A percentile compares a stretch with the other conserved stretches of the same genome.
phyloP scores from a whole-genome alignment of 2,797 vertebrate species.

The Acanthurus lineatus region DNA sequence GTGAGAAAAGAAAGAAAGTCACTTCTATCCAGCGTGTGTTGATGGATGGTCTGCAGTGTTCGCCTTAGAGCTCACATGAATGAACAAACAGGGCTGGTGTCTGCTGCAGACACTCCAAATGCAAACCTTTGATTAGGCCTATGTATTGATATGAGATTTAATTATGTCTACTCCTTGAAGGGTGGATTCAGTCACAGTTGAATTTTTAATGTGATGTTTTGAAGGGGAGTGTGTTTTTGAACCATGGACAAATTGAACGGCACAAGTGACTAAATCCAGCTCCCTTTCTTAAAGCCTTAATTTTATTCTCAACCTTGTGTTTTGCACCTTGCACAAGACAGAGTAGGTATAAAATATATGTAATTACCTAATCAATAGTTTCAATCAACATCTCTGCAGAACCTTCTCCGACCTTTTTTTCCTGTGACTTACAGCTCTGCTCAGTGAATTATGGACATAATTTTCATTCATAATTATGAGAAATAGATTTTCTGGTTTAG shows the following conservation, averaged over 20 bases:
- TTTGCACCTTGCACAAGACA: slow-evolving; percentile 43
- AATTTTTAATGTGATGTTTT: slow-evolving; percentile 52
- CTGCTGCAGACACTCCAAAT: slow-evolving; percentile 39
- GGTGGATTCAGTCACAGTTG: slow-evolving; percentile 32
- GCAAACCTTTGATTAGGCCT: slow-evolving; percentile 48
- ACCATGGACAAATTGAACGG: slow-evolving; percentile 21
- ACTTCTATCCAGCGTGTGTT: slow-evolving; percentile 48
- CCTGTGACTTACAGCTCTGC: slow-evolving; percentile 46
- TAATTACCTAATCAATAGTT: slow-evolving; percentile 63
- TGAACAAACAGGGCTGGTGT: slow-evolving; percentile 56
- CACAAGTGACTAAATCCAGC: slow-evolving; percentile 29
- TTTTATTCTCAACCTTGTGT: slow-evolving; percentile 45
- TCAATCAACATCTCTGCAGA: slow-evolving; percentile 47
- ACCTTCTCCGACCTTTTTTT: slow-evolving; percentile 48
- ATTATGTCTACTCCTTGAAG: slow-evolving; percentile 44
- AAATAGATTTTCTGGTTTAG: slow-evolving; percentile 71
- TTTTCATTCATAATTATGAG: slow-evolving; percentile 75
- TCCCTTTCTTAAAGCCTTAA: slow-evolving; percentile 21
- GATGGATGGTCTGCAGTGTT: slow-evolving; percentile 66
- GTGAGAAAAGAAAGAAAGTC: slow-evolving; percentile 50
- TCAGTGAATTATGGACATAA: slow-evolving; percentile 68
- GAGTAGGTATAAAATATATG: slow-evolving; percentile 53
- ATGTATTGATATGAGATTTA: slow-evolving; percentile 47
- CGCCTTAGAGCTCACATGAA: slow-evolving; percentile 64
- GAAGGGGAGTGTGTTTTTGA: slow-evolving; percentile 21